These are phyloP conservation scores for Fragum fragum DNA, from an alignment of 2,888 invertebrate species.

Conservation along the genomic window DNA sequence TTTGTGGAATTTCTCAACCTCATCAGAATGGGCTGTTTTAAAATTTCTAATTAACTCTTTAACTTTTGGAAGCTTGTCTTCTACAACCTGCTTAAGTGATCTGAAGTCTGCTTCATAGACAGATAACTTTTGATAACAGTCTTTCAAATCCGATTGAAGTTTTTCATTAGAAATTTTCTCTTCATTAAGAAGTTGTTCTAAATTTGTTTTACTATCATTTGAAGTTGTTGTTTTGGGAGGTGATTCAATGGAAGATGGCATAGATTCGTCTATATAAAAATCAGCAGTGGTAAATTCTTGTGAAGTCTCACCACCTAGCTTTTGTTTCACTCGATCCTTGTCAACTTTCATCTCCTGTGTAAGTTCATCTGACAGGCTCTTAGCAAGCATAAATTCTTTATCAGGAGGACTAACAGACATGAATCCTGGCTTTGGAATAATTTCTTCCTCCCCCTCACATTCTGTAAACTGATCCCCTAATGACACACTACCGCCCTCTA, in stretches of 20 bases:
- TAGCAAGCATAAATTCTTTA: slow-evolving; percentile 74
- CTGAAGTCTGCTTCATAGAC: slow-evolving; percentile 50
- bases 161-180: slow-evolving; percentile 55
- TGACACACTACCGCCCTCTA: slow-evolving; percentile 72
- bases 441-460: slow-evolving; percentile 69
- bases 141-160: slow-evolving; percentile 60
- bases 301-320: slow-evolving; percentile 74
- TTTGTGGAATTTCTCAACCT: slow-evolving; percentile 42
- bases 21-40: slow-evolving; percentile 47
- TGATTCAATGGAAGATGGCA: slow-evolving; percentile 93
- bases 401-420: slow-evolving; percentile 66
- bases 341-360: slow-evolving; percentile 75
- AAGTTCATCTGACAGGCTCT: slow-evolving; percentile 78
- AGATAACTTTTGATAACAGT: slow-evolving; percentile 51
- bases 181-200: slow-evolving; percentile 43
- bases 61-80: slow-evolving; percentile 52
- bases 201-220: slow-evolving; percentile 86
- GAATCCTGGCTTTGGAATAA: slow-evolving; percentile 68
- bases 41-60: slow-evolving; percentile 51
- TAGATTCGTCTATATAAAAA: slow-evolving; percentile 95
- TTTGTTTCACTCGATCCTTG: slow-evolving; percentile 38
- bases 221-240: slow-evolving; percentile 82
- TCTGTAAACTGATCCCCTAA: slow-evolving; percentile 76
- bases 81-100: slow-evolving; percentile 49
- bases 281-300: slow-evolving; percentile 93